phyloP scores from a whole-genome alignment of 2,113 vertebrate genomes.

The Seriola dumerili region DNA sequence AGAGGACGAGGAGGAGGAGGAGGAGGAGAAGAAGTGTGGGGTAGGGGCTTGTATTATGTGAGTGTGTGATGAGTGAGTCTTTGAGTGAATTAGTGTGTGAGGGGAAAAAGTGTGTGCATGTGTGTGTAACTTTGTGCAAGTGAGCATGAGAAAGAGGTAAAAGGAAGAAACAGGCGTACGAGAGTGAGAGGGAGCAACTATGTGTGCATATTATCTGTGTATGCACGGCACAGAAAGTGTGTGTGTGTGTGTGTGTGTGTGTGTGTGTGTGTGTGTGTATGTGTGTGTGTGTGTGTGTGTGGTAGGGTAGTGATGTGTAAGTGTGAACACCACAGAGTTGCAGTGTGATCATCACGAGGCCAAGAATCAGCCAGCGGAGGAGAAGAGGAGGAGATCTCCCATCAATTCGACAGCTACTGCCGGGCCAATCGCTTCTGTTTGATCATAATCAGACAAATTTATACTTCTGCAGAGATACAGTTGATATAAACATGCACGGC shows the following conservation, averaged over 20 bases:
- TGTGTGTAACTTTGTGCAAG: slow-evolving; percentile 57
- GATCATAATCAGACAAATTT: slow-evolving; percentile 59
- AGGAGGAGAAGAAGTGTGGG: background rate
- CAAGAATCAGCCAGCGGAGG: slow-evolving; percentile 31
- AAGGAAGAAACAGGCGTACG: slow-evolving; percentile 45
- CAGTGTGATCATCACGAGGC: slow-evolving; percentile 40
- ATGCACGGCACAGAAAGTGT: slow-evolving; percentile 35
- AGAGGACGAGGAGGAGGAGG: slow-evolving; percentile 19
- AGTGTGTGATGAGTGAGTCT: slow-evolving; percentile 72
- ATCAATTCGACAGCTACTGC: slow-evolving; percentile 47
- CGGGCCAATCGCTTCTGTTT: slow-evolving; percentile 29
- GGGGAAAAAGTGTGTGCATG: slow-evolving; percentile 33
- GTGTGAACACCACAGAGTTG: slow-evolving; percentile 46
- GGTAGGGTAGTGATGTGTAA: slow-evolving; percentile 24
- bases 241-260: slow-evolving; percentile 28
- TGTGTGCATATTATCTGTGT: slow-evolving; percentile 60
- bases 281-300: slow-evolving; percentile 31
- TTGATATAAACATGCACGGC: background rate
- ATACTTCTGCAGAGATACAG: slow-evolving; percentile 5
- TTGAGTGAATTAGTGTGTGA: slow-evolving; percentile 61
- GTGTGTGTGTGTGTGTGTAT: slow-evolving; percentile 13
- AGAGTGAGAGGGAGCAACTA: slow-evolving; percentile 60
- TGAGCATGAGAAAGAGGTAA: slow-evolving; percentile 63
- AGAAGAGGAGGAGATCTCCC: slow-evolving; percentile 11
- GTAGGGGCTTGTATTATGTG: slow-evolving; percentile 56